phyloP scores from a whole-genome alignment of 2,888 invertebrate genomes.

The Pasiphila rectangulata region DNA sequence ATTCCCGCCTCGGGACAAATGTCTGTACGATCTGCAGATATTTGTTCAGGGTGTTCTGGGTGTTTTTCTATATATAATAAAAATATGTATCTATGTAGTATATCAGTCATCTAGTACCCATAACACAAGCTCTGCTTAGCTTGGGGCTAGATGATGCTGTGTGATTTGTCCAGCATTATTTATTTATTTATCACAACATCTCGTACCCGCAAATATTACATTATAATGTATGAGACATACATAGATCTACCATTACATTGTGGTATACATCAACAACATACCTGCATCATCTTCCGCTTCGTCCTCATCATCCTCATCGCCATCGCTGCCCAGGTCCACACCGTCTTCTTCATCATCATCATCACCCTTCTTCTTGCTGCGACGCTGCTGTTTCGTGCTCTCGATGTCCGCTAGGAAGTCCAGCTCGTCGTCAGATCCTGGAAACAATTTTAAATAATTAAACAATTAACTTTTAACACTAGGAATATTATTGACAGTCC shows the following conservation, averaged over 20 bases:
- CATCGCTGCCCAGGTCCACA: slow-evolving; percentile 45
- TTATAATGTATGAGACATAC: too few relatives aligned
- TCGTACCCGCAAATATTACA: too few relatives aligned
- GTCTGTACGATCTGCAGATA: too few relatives aligned
- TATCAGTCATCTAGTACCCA: too few relatives aligned
- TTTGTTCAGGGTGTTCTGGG: too few relatives aligned
- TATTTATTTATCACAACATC: neutral
- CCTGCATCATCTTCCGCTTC: slow-evolving; percentile 54
- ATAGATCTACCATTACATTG: too few relatives aligned
- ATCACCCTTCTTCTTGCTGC: slow-evolving; percentile 51
- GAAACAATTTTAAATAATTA: neutral
- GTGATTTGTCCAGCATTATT: neutral
- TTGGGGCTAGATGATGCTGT: neutral
- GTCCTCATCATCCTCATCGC: slow-evolving; percentile 57
- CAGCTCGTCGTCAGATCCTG: slow-evolving; percentile 76
- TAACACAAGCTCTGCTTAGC: too few relatives aligned
- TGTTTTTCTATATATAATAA: too few relatives aligned
- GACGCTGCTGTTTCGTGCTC: slow-evolving; percentile 45
- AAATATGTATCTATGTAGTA: too few relatives aligned
- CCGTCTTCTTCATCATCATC: slow-evolving; percentile 43
- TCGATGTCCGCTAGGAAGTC: slow-evolving; percentile 85
- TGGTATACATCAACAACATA: slow-evolving; percentile 31
- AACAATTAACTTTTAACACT: neutral
- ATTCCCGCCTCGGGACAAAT: too few relatives aligned
- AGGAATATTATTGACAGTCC: too few relatives aligned